phyloP scores from a whole-genome alignment of 2,888 invertebrate genomes.

The Morpho deidamia region DNA sequence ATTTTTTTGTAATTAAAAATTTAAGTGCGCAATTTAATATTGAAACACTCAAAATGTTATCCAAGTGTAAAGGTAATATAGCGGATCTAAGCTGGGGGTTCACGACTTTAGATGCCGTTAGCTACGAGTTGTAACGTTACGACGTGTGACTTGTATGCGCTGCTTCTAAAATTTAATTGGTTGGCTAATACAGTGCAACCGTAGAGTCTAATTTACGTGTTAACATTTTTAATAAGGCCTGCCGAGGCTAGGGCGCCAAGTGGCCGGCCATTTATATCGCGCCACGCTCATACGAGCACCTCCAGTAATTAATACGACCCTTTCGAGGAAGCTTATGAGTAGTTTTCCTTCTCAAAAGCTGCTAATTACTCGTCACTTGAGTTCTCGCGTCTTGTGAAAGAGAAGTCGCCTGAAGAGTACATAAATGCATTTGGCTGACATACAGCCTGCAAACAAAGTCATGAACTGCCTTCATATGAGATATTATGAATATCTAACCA shows the following conservation, averaged over 20 bases:
- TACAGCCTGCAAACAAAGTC: conserved; percentile 9
- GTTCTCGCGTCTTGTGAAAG: conserved; percentile 42
- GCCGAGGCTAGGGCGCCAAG: conserved; percentile 69
- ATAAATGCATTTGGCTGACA: conserved; percentile 6
- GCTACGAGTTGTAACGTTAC: conserved; percentile 33
- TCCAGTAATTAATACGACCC: conserved; percentile 74
- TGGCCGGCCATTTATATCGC: conserved; percentile 71
- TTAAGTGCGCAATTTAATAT: conserved; percentile 43
- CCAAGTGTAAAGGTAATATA: conserved; percentile 45
- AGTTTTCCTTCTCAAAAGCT: conserved; percentile 71
- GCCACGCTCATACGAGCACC: conserved; percentile 62
- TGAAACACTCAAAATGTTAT: conserved; percentile 41
- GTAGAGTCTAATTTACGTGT: conserved; percentile 74
- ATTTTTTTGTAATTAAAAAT: conserved; percentile 54
- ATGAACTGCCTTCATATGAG: neutral
- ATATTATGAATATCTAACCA: neutral
- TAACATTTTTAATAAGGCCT: conserved; percentile 76
- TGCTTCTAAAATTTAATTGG: conserved; percentile 72
- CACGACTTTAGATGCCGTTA: conserved; percentile 32
- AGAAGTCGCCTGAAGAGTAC: conserved; percentile 22
- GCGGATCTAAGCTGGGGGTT: conserved; percentile 35
- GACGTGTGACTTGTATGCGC: conserved; percentile 48
- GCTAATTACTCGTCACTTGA: conserved; percentile 67
- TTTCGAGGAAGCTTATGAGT: conserved; percentile 76
- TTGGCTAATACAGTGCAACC: conserved; percentile 67